Evolutionary conservation across 2,888 invertebrate species (phyloP), one percentile per base, ranked within the genome.

Genomic region (Clostera curtula): DNA sequence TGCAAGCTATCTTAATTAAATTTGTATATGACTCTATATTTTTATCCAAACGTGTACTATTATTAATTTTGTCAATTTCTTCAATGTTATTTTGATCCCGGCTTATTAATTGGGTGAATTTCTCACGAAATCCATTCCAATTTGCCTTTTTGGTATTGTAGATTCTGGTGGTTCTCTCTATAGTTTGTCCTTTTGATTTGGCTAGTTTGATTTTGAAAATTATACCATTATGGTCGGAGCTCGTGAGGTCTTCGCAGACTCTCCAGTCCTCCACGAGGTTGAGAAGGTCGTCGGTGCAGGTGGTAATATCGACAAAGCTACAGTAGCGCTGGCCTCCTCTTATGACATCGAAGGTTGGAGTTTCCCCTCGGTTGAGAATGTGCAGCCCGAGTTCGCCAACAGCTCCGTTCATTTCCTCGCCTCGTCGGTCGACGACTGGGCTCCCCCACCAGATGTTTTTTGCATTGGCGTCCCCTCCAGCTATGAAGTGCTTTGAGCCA

Each of bases 111-210:
- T 29, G 10, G n/a, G 43, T 41, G 0, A 12, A 8, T 1, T 43
- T 36, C 0, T 23, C 31, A 9, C 34, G 40, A 20, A 39, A 42
- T 28, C 45, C 45, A 5, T 4, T 6, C 15, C 15, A 15, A 6
- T 15, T 15, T 5, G 15, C 15, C 6, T 15, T 15, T 6, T 15
- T 15, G 4, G 15, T 15, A 15, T 15, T 15, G 15, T 15, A 15
- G 4, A 15, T 15, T 5, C 15, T 4, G 6, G 15, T 15, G 4
- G 15, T 15, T 15, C 15, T 15, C 6, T 15, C 15, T 5, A 15
- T 15, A 15, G 15, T 15, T 15, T 5, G 4, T 6, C 6, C 15
- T 5, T 15, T 6, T 5, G 6, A 5, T 6, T 15, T 15, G 6
- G 4, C 4, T 15, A 15, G 15, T n/a, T n/a, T n/a, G n/a, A n/a